Conservation (phyloP, 2,797 vertebrate species). For the Antrozous pallidus region DNA sequence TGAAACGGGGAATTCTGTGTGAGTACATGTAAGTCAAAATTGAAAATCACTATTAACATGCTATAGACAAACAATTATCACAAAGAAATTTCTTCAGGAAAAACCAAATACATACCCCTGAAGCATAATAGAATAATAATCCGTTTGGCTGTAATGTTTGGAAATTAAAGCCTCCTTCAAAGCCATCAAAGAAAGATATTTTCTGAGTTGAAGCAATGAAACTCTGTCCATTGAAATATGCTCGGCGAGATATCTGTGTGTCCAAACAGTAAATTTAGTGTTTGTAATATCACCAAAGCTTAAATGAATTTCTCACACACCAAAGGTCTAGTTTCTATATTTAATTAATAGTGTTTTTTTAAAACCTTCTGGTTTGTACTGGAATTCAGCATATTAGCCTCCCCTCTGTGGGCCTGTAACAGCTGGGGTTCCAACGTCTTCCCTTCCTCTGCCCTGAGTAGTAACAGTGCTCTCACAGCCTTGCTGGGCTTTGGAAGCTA, state of each 20-base stretch:
- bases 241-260: conserved; percentile 92
- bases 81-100: neutral
- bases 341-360: neutral
- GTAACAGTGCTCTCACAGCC: fast-evolving
- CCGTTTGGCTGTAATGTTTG: conserved; percentile 90
- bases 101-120: conserved; percentile 86
- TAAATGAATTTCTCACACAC: neutral
- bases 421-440: neutral
- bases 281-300: conserved; percentile 9
- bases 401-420: neutral
- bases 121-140: conserved; percentile 90
- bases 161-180: conserved; percentile 96
- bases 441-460: neutral
- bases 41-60: neutral
- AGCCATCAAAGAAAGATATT: conserved; percentile 88
- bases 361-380: neutral
- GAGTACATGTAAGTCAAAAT: neutral
- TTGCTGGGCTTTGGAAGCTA: neutral
- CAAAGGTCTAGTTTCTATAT: neutral
- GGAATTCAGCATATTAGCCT: neutral
- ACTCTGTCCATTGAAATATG: conserved; percentile 92
- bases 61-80: conserved; percentile 9
- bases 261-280: conserved; percentile 2
- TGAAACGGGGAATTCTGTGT: neutral
- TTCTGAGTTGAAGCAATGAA: conserved; percentile 92